Evolutionary conservation across 2,888 invertebrate species (phyloP).

Genomic region (Apoda limacodes): DNA sequence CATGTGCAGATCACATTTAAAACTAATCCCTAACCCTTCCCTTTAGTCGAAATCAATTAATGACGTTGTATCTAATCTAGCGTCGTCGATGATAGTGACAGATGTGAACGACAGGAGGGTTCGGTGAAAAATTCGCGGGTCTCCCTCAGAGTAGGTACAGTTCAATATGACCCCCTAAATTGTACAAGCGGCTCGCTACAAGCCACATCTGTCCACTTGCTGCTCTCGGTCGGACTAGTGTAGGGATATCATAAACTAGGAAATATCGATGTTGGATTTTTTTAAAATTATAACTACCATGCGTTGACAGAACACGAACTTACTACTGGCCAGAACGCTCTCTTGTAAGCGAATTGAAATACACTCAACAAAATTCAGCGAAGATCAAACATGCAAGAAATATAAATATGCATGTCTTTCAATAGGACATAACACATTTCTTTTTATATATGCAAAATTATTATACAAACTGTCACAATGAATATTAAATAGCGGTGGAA

Average conservation of each 20-base stretch:
- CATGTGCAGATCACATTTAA: constrained; percentile 34
- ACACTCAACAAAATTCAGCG: no score
- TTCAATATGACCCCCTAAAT: constrained; percentile 45
- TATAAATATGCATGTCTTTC: no score
- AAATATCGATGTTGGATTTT: constrained; percentile 21
- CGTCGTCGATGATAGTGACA: constrained; percentile 46
- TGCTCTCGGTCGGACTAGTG: constrained; percentile 21
- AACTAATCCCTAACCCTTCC: constrained; percentile 47
- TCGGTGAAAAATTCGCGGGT: constrained; percentile 48
- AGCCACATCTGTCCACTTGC: constrained; percentile 65
- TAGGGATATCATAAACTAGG: constrained; percentile 18
- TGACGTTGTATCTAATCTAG: constrained; percentile 58
- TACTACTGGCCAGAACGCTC: no score
- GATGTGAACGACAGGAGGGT: constrained; percentile 61
- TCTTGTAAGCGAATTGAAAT: no score
- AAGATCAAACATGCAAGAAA: no score
- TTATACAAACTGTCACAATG: no score
- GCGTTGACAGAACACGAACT: no score
- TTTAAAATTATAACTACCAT: no score
- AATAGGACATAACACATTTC: no score
- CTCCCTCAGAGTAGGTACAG: constrained; percentile 37
- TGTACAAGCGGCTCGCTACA: constrained; percentile 56
- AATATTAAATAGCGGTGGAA: no score
- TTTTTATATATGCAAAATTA: no score
- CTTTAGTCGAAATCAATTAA: constrained; percentile 54